Evolutionary conservation across 2,113 vertebrate species (phyloP), one percentile per base, ranked within the genome.

Genomic region (Columbina picui): DNA sequence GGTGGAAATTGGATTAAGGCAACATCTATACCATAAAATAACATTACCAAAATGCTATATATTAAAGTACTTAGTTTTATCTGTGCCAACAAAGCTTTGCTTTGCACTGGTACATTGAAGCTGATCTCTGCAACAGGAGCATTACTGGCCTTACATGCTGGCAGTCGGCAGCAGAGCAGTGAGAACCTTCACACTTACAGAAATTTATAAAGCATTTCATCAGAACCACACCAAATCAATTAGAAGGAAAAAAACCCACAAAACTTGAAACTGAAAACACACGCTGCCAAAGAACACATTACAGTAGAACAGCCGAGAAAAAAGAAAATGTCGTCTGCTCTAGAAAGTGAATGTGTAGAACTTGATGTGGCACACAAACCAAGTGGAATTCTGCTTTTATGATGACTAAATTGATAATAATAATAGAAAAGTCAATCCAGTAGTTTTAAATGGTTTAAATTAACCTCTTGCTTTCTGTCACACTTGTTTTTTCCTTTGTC

Each of bases 81-180:
- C 68, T 27, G 9, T 0, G 2, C 25, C n/a, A 56, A 45, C 43
- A 56, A 80, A 80, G 39, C 55, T 64, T 64, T 30, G 14, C 53
- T 83, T 55, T 71, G 38, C 14, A 79, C 26, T 23, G 18, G 41
- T 32, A 47, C 12, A 10, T 38, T 16, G 39, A 32, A 94, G 47
- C 22, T 23, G 41, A 30, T 27, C 34, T 60, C 57, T 45, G 16
- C 61, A 49, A 64, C 19, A 47, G 57, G 5, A 43, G 69, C 65
- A 70, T 61, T n/a, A 63, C 21, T 23, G 43, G 30, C n/a, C 3
- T 0, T 7, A 12, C 4, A 14, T 1, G 7, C 43, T 10, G 59
- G 45, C 14, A 39, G 23, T 9, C 67, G 53, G 23, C 76, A 83
- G 29, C 53, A 84, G 17, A 74, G 68, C 47, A 77, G 10, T 17